A percentile compares a stretch with the other conserved stretches of the same genome.
phyloP scores from a whole-genome alignment of 2,113 vertebrate species.

The Misgurnus mizolepis region DNA sequence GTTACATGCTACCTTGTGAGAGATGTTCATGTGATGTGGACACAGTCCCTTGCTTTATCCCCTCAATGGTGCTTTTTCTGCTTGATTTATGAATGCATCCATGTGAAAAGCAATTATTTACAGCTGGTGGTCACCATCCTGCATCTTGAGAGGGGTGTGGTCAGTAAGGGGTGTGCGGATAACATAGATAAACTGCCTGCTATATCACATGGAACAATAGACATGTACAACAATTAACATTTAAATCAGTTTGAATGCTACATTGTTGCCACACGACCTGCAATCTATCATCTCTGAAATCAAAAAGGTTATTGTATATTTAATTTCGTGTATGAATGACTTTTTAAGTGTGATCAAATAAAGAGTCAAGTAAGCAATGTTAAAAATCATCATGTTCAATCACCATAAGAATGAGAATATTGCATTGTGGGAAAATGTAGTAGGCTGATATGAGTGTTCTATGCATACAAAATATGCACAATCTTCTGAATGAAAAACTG shows the following conservation, averaged over 20 bases:
- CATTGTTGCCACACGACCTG: no score
- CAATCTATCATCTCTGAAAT: no score
- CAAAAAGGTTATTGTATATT: no score
- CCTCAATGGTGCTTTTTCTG: neutral
- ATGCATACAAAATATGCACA: neutral
- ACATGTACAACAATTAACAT: neutral
- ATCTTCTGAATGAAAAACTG: neutral
- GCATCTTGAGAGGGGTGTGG: slow-evolving; percentile 2
- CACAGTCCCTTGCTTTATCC: neutral
- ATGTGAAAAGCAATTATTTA: neutral
- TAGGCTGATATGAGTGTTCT: neutral
- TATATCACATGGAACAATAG: neutral
- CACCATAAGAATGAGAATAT: no score
- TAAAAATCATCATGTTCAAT: no score
- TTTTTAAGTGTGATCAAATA: no score
- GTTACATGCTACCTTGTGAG: slow-evolving; percentile 3
- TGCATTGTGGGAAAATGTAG: neutral
- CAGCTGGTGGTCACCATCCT: slow-evolving; percentile 16
- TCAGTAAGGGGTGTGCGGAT: neutral
- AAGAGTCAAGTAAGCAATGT: no score
- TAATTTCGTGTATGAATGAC: no score
- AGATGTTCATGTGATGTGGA: neutral
- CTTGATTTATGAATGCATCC: slow-evolving; percentile 9
- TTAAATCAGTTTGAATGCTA: no score
- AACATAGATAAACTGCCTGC: neutral